Base-by-base conservation (phyloP, 2,113 vertebrate genomes). In the Hylia prasina region DNA sequence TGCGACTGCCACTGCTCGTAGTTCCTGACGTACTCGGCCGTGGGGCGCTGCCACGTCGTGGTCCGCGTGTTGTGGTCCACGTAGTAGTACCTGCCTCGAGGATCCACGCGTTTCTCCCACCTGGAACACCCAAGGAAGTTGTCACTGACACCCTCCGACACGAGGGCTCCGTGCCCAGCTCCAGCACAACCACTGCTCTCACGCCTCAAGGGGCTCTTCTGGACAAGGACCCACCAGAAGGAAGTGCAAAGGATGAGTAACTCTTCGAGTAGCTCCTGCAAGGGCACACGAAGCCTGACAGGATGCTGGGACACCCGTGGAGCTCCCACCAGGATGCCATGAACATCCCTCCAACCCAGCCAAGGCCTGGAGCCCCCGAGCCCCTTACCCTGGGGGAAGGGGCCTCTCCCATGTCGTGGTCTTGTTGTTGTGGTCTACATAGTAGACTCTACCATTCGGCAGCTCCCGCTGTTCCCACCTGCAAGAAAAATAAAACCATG, bases 61-160 rank as follows among this genome's bases (percentile, higher is more conserved):
- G 99, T 99, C n/a, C 99, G 96, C 2, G 99, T 99, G 97, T 99
- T 99, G 98, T 99, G 99, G 96, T 99, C 99, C 95, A 99, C 99
- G 0, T 99, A 99, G 97, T 99, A 99, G 89, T 98, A 99, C 79
- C 99, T 96, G 61, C 99, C 99, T 4, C 99, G 98, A 82, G 99
- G 99, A 76, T 99, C 99, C 96, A 99, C 99, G 1, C 99, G 99
- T 33, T 99, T 99, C 96, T 99, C 99, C 99, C 99, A 99, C 92
- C 99, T 99, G 93, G 7, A 72, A 82, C 35, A 84, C n/a, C 37
- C 57, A 18, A 47, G 72, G 35, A 45, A 80, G 72, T 0, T 20
- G 44, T 92, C 58, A 61, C 54, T 16, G 27, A 33, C 8, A 51
- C 60, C 31, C 44, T 48, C 45, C 2, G 7, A 12, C 33, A 40